Evolutionary conservation across 2,113 vertebrate species (phyloP).

Genomic region (Pao palembangensis): DNA sequence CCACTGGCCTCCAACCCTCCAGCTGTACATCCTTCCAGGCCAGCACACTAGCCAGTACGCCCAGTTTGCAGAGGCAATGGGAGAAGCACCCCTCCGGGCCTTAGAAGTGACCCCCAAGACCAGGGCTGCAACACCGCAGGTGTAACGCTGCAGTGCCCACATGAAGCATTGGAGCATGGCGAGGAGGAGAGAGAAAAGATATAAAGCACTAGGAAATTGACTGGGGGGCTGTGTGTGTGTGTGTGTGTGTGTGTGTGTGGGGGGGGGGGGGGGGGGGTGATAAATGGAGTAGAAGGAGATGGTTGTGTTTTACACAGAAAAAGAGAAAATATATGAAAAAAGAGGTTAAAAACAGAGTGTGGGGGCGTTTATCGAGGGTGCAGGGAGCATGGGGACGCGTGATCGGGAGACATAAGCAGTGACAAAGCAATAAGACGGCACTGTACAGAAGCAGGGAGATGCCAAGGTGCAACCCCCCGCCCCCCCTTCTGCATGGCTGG

Average conservation of each 20-base stretch:
- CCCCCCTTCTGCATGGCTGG: slow-evolving; percentile 59
- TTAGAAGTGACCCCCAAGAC: slow-evolving; percentile 48
- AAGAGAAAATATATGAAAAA: slow-evolving; percentile 22
- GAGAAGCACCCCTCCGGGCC: slow-evolving; percentile 52
- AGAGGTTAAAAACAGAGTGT: slow-evolving; percentile 16
- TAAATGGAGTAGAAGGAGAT: slow-evolving; percentile 41
- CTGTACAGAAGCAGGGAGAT: slow-evolving; percentile 46
- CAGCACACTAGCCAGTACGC: slow-evolving; percentile 46
- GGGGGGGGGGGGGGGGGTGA: slow-evolving; percentile 13
- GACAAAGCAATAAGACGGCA: slow-evolving; percentile 52
- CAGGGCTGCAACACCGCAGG: slow-evolving; percentile 56
- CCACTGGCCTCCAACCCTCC: slow-evolving; percentile 58
- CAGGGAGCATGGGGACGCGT: slow-evolving; percentile 19
- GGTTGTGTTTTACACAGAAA: slow-evolving; percentile 36
- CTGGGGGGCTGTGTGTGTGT: slow-evolving; percentile 9
- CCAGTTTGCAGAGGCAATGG: slow-evolving; percentile 40
- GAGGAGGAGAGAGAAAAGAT: slow-evolving; percentile 26
- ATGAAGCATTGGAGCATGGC: slow-evolving; percentile 51
- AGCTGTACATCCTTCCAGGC: slow-evolving; percentile 57
- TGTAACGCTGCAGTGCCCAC: slow-evolving; percentile 53
- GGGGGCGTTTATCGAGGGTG: not conserved
- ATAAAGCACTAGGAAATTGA: slow-evolving; percentile 41
- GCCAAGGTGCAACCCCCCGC: slow-evolving; percentile 53
- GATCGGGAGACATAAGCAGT: slow-evolving; percentile 31
- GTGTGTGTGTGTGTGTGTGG: slow-evolving; percentile 12